phyloP scores from a whole-genome alignment of 2,113 vertebrate genomes.

The Tricholaema leucomelas region DNA sequence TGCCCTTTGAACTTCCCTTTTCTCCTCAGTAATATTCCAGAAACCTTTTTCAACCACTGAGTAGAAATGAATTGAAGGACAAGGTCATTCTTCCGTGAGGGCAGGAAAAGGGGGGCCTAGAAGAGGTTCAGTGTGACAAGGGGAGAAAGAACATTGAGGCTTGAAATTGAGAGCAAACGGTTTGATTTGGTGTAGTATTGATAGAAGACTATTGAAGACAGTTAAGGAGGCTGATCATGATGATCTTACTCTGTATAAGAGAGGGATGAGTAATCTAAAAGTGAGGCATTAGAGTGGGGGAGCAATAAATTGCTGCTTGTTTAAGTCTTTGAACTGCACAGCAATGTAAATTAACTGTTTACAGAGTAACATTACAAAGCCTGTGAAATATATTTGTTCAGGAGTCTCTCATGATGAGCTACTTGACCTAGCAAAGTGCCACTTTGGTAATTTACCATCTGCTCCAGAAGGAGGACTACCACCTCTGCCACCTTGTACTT shows the following conservation, averaged over 20 bases:
- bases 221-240: background rate
- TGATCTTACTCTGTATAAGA: background rate
- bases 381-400: constrained; percentile 60
- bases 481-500: constrained; percentile 83
- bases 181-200: background rate
- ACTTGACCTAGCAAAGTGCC: constrained; percentile 88
- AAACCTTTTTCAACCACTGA: background rate
- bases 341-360: background rate
- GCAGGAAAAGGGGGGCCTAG: background rate
- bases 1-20: background rate
- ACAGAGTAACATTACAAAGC: background rate
- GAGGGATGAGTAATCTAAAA: background rate
- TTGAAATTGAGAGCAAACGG: background rate
- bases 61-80: background rate
- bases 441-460: constrained; percentile 90
- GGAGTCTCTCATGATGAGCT: constrained; percentile 90
- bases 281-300: background rate
- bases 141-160: background rate
- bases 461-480: constrained; percentile 83
- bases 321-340: background rate
- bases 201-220: background rate
- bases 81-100: background rate
- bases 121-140: background rate
- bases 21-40: background rate
- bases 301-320: background rate